Evolutionary conservation across 2,888 invertebrate species (phyloP).

Genomic region (Parapristionchus giblindavisi): DNA sequence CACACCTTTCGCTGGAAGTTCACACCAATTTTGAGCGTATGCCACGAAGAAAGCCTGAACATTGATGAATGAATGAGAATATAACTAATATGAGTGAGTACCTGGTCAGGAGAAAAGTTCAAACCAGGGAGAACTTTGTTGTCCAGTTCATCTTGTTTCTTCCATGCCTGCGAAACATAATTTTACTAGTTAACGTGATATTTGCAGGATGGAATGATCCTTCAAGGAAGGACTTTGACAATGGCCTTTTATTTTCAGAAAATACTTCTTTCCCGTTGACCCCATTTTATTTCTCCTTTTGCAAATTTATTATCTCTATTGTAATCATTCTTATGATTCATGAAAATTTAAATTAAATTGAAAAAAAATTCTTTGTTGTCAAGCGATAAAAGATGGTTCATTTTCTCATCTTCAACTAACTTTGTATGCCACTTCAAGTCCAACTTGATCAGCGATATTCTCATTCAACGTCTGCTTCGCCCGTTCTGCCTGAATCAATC

Average conservation of each 20-base stretch:
- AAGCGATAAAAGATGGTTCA: too few species aligned
- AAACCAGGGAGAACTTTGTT: conserved; percentile 9
- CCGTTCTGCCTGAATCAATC: background rate
- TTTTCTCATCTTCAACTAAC: too few species aligned
- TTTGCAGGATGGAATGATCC: too few species aligned
- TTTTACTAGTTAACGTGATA: too few species aligned
- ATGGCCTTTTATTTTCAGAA: too few species aligned
- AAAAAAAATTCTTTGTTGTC: background rate
- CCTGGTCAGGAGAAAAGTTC: conserved; percentile 28
- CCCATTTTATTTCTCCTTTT: too few species aligned
- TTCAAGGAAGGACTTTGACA: too few species aligned
- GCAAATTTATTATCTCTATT: too few species aligned
- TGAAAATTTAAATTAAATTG: background rate
- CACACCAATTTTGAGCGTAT: conserved; percentile 34
- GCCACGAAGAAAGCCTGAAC: conserved; percentile 31
- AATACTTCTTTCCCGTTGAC: too few species aligned
- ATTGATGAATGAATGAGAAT: background rate
- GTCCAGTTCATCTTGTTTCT: conserved; percentile 13
- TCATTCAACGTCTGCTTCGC: background rate
- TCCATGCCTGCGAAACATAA: conserved; percentile 18
- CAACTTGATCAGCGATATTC: conserved; percentile 32
- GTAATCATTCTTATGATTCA: too few species aligned
- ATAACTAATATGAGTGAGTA: background rate
- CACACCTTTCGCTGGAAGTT: background rate
- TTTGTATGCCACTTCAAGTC: conserved; percentile 14